Evolutionary conservation across 2,113 vertebrate species (phyloP).

Genomic region (Cyprinodon variegatus): DNA sequence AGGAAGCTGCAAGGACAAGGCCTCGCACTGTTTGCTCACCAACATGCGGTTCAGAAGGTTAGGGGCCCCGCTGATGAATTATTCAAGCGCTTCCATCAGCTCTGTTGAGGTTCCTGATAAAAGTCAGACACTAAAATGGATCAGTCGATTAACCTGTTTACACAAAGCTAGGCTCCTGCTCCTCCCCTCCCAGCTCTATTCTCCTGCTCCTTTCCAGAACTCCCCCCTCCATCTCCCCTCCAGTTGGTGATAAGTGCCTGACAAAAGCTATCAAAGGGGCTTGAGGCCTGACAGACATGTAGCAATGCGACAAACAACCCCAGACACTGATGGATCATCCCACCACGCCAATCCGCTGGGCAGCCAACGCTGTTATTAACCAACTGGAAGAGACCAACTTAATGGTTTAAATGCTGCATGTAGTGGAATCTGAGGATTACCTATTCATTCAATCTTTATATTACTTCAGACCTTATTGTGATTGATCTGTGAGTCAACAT

Average conservation of each 20-base stretch:
- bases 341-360: constrained; percentile 37
- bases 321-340: constrained; percentile 78
- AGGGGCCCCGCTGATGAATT: constrained; percentile 87
- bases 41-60: constrained; percentile 88
- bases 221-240: constrained; percentile 48
- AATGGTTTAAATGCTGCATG: constrained; percentile 32
- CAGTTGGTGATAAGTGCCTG: constrained; percentile 80
- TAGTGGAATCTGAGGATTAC: constrained; percentile 50
- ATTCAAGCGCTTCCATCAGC: constrained; percentile 89
- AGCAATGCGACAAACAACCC: constrained; percentile 64
- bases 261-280: constrained; percentile 78
- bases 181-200: constrained; percentile 51
- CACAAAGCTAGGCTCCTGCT: constrained; percentile 81
- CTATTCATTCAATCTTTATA: constrained; percentile 55
- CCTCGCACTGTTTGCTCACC: constrained; percentile 86
- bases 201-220: constrained; percentile 37
- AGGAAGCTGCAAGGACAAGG: constrained; percentile 56
- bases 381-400: constrained; percentile 39
- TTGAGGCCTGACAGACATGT: constrained; percentile 73
- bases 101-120: constrained; percentile 90
- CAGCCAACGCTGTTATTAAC: constrained; percentile 70
- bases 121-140: constrained; percentile 92
- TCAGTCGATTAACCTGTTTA: constrained; percentile 96
- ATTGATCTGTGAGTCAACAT: constrained; percentile 51
- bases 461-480: constrained; percentile 28